These are phyloP conservation scores for Dicentrarchus labrax DNA, from an alignment of 2,113 vertebrate genomes.

Conservation along the genomic window DNA sequence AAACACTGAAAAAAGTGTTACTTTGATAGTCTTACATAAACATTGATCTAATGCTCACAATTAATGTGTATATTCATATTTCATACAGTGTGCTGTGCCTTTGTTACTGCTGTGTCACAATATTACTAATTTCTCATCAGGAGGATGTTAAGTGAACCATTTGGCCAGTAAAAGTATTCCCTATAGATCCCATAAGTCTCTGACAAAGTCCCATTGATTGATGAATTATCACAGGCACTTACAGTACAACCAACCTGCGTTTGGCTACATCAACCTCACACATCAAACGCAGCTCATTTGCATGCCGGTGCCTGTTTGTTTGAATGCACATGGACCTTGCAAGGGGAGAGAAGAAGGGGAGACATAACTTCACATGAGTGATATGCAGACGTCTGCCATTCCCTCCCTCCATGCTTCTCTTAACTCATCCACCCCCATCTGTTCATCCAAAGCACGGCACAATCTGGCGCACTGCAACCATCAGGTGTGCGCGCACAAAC, in stretches of 20 bases:
- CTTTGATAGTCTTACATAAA: constrained; percentile 21
- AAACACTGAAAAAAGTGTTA: background rate
- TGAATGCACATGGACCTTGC: constrained; percentile 1
- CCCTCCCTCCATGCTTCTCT: constrained; percentile 69
- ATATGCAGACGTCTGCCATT: constrained; percentile 70
- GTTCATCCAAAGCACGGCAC: constrained; percentile 66
- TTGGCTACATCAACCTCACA: background rate
- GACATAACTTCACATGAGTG: constrained; percentile 78
- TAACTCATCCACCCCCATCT: constrained; percentile 79
- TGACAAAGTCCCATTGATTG: constrained; percentile 36
- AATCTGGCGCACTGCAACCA: constrained; percentile 73
- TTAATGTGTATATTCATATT: background rate
- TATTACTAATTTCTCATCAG: constrained; percentile 4
- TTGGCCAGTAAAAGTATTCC: constrained; percentile 19
- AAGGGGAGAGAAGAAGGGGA: constrained; percentile 10
- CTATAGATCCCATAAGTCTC: constrained; percentile 20
- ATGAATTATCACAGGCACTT: constrained; percentile 39
- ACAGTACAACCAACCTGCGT: constrained; percentile 21
- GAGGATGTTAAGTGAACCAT: constrained; percentile 35
- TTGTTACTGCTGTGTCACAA: background rate
- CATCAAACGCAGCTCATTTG: constrained; percentile 22
- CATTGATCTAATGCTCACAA: background rate
- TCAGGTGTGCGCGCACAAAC: constrained; percentile 66
- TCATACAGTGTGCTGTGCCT: background rate
- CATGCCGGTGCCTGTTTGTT: background rate